Evolutionary conservation across 1,140 invertebrate species (phyloP).

Genomic region (Solenopsis invicta): DNA sequence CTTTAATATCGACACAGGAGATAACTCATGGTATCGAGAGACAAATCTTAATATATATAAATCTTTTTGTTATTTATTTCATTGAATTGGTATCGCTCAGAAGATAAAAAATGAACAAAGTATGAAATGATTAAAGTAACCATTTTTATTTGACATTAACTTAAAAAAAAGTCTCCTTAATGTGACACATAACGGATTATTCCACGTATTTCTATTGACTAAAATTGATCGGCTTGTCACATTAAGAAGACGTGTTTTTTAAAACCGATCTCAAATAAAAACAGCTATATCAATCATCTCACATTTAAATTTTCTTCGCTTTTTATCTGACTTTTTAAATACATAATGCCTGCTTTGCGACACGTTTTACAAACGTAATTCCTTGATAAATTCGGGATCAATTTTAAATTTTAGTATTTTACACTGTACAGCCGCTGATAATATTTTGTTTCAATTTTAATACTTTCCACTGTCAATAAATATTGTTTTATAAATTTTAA

Average conservation of each 20-base stretch:
- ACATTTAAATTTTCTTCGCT: no score
- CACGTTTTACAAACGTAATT: neutral
- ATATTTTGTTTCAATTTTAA: neutral
- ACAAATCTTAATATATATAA: neutral
- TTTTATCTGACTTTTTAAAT: no score
- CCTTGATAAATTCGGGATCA: neutral
- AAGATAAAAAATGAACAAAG: slow-evolving; percentile 40
- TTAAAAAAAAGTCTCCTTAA: neutral
- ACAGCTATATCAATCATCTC: no score
- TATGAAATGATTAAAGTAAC: neutral
- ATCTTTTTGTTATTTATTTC: slow-evolving; percentile 18
- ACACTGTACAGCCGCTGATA: neutral
- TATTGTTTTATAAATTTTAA: neutral
- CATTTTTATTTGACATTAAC: neutral
- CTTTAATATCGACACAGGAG: neutral
- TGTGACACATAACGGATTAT: no score
- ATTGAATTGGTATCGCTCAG: neutral
- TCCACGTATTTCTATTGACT: no score
- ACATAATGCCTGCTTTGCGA: neutral
- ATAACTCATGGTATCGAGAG: slow-evolving; percentile 25
- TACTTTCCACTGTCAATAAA: neutral
- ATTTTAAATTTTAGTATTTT: slow-evolving; percentile 14
- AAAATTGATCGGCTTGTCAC: no score
- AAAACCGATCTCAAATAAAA: no score
- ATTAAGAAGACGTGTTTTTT: no score